A percentile compares a stretch with the other conserved stretches of the same genome.
Conservation (phyloP, 2,888 invertebrate genomes). For the Acanthosepion esculentum region DNA sequence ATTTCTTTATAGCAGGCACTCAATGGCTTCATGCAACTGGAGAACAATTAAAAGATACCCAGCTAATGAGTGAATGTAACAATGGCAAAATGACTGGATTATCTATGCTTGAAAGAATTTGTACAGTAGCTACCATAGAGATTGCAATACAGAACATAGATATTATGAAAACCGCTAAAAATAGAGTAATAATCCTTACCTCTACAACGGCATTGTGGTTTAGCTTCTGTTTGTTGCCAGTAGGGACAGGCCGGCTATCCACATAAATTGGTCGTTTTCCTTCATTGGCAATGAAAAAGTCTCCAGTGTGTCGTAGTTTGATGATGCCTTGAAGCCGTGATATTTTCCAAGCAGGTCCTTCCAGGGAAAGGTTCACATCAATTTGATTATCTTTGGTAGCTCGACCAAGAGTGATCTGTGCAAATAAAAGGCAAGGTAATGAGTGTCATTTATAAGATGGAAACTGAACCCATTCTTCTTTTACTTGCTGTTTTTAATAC, state of each 20-base stretch:
- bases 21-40: too few relatives aligned
- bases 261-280: conserved; percentile 95
- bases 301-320: conserved; percentile 90
- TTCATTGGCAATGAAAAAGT: conserved; percentile 95
- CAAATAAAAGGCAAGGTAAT: not conserved
- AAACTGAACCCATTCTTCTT: too few relatives aligned
- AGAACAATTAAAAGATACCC: too few relatives aligned
- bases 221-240: conserved; percentile 90
- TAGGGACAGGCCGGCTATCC: conserved; percentile 91
- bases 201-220: conserved; percentile 96
- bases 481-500: too few relatives aligned
- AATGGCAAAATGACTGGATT: too few relatives aligned
- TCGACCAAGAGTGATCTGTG: conserved; percentile 91
- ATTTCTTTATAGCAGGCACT: too few relatives aligned
- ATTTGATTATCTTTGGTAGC: conserved; percentile 90
- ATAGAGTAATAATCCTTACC: conserved; percentile 76
- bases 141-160: too few relatives aligned
- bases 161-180: not conserved
- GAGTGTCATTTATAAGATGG: not conserved
- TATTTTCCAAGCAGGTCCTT: conserved; percentile 92
- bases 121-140: too few relatives aligned
- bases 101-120: too few relatives aligned
- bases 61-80: too few relatives aligned
- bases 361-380: conserved; percentile 93
- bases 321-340: conserved; percentile 95